Conservation (phyloP, 2,888 invertebrate genomes). For the Charanyca ferruginea region DNA sequence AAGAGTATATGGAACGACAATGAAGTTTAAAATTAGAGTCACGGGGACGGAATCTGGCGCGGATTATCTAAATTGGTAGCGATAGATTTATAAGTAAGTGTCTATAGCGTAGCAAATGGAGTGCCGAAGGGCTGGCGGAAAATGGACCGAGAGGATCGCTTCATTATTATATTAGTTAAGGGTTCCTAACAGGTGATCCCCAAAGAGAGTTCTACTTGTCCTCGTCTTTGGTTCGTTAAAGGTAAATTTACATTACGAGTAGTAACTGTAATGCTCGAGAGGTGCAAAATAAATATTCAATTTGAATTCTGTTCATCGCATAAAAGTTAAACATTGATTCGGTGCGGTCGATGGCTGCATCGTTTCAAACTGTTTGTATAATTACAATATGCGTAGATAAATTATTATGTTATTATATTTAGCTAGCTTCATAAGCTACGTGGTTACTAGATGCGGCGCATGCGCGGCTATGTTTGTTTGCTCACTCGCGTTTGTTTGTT, state of each 20-base stretch:
- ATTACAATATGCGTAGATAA: conserved; percentile 53
- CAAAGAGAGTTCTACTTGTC: conserved; percentile 21
- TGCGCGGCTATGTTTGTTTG: conserved; percentile 80
- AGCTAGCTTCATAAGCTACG: conserved; percentile 62
- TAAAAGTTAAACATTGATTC: conserved; percentile 33
- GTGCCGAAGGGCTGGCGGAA: conserved; percentile 33
- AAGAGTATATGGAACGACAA: conserved; percentile 42
- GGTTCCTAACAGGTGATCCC: conserved; percentile 55
- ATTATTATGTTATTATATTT: conserved; percentile 62
- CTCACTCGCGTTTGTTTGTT: conserved; percentile 81
- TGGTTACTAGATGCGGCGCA: conserved; percentile 69
- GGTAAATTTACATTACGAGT: conserved; percentile 1
- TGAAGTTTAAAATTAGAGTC: conserved; percentile 50
- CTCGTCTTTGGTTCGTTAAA: conserved; percentile 5
- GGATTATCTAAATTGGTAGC: conserved; percentile 55
- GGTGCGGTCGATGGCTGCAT: conserved; percentile 40
- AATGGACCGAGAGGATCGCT: conserved; percentile 52
- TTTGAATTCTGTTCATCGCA: conserved; percentile 12
- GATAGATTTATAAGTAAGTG: conserved; percentile 59
- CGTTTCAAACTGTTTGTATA: conserved; percentile 44
- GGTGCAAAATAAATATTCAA: neutral
- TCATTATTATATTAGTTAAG: conserved; percentile 50
- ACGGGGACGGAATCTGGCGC: conserved; percentile 39
- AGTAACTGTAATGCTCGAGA: neutral
- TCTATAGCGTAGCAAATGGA: conserved; percentile 46